Conservation (phyloP, 2,113 vertebrate species). For the Entosphenus tridentatus region DNA sequence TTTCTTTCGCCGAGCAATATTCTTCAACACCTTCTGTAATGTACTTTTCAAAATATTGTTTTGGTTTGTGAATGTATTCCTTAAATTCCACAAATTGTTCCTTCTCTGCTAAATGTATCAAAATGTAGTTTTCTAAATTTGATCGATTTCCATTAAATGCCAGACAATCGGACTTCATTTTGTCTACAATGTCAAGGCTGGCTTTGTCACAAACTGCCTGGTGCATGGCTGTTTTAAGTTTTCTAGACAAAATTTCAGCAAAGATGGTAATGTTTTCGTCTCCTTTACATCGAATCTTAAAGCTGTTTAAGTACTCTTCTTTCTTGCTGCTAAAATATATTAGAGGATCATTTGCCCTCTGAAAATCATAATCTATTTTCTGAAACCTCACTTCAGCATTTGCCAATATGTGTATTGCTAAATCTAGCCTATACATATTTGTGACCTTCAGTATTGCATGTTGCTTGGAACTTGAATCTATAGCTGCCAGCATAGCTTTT, state of each 20-base stretch:
- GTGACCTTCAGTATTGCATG: conserved; percentile 14
- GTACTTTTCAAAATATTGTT: conserved; percentile 10
- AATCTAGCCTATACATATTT: neutral
- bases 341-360: too few relatives aligned
- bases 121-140: too few relatives aligned
- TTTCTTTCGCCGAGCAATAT: conserved; percentile 13
- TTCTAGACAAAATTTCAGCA: conserved; percentile 22
- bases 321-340: conserved; percentile 20
- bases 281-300: conserved; percentile 15
- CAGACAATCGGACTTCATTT: conserved; percentile 9
- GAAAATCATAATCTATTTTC: conserved; percentile 3
- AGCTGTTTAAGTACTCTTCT: conserved; percentile 18
- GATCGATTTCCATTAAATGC: conserved; percentile 23
- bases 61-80: conserved; percentile 15
- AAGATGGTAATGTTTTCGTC: conserved; percentile 20
- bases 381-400: conserved; percentile 15
- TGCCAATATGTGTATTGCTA: conserved; percentile 17
- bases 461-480: conserved; percentile 12
- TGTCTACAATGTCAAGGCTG: too few relatives aligned
- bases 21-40: conserved; percentile 13
- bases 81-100: conserved; percentile 23
- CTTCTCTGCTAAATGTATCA: conserved; percentile 19
- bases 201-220: too few relatives aligned
- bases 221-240: conserved; percentile 17
- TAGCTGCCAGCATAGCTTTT: conserved; percentile 12